phyloP scores from a whole-genome alignment of 1,140 invertebrate species.

The Probaryconus sp. region DNA sequence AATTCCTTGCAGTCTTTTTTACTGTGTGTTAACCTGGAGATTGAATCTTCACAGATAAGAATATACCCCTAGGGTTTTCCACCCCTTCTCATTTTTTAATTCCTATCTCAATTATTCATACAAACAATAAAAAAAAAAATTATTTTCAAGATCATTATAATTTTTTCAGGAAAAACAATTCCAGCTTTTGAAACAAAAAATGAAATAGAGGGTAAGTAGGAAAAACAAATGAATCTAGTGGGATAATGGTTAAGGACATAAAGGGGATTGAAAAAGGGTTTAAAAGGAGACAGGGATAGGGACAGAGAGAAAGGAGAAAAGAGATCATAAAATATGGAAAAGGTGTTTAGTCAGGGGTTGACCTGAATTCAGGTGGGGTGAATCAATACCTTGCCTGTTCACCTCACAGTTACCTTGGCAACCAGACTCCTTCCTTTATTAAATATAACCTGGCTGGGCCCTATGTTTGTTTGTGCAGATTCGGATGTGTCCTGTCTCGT shows the following conservation, averaged over 20 bases:
- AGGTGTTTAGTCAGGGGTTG: constrained; percentile 77
- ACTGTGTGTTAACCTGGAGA: constrained; percentile 2
- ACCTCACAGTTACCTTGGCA: constrained; percentile 75
- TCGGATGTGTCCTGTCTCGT: constrained; percentile 10
- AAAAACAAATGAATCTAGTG: constrained; percentile 12
- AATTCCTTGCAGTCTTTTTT: constrained; percentile 4
- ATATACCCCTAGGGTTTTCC: not conserved
- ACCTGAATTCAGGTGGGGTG: constrained; percentile 79
- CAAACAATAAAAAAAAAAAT: too few species aligned
- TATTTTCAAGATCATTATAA: too few species aligned
- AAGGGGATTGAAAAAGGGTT: constrained; percentile 12
- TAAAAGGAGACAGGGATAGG: constrained; percentile 10
- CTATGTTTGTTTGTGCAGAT: constrained; percentile 8
- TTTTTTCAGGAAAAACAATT: too few species aligned
- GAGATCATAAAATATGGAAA: constrained; percentile 66
- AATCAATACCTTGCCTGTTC: constrained; percentile 78
- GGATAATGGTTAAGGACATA: not conserved
- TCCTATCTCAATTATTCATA: too few species aligned
- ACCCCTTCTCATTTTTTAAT: too few species aligned
- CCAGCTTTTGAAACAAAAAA: constrained; percentile 15
- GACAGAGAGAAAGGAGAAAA: constrained; percentile 37
- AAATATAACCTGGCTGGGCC: constrained; percentile 72
- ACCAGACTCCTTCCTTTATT: constrained; percentile 77
- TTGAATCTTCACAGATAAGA: constrained; percentile 17
- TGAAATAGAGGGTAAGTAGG: constrained; percentile 1